phyloP scores from a whole-genome alignment of 1,140 invertebrate genomes.

The Chrysomallon squamiferum region DNA sequence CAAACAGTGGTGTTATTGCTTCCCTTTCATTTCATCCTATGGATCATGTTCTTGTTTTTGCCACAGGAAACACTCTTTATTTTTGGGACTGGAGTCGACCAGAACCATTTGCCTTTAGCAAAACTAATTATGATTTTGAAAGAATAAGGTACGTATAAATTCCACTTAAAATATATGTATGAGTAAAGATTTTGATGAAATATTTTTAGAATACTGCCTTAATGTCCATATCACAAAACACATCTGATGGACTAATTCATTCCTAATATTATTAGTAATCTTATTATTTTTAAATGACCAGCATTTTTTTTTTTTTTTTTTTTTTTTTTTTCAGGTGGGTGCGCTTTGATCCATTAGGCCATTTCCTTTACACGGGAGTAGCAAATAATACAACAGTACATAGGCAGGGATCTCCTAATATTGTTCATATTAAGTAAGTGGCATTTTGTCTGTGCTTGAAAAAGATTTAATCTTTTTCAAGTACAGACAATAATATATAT shows the following conservation, averaged over 20 bases:
- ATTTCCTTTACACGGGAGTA: slow-evolving; percentile 85
- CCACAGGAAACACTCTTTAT: slow-evolving; percentile 82
- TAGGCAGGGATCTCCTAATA: slow-evolving; percentile 20
- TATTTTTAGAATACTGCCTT: too few species aligned
- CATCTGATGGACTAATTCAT: too few species aligned
- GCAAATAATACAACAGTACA: slow-evolving; percentile 68
- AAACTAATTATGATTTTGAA: slow-evolving; percentile 56
- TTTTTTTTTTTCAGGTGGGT: slow-evolving; percentile 74
- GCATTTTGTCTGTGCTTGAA: neutral
- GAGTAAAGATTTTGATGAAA: too few species aligned
- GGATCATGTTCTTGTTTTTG: slow-evolving; percentile 82
- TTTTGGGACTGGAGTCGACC: slow-evolving; percentile 90
- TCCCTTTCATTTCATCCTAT: slow-evolving; percentile 87
- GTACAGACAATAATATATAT: too few species aligned
- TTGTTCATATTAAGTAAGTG: slow-evolving; percentile 32
- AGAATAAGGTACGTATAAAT: slow-evolving; percentile 64
- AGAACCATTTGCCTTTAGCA: slow-evolving; percentile 74
- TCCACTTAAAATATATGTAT: too few species aligned
- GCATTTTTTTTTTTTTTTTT: neutral
- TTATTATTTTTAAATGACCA: too few species aligned
- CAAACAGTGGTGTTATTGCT: slow-evolving; percentile 77
- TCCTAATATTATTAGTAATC: too few species aligned
- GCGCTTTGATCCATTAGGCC: slow-evolving; percentile 81
- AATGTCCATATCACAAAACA: too few species aligned
- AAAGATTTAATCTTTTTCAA: too few species aligned